Evolutionary conservation across 2,888 invertebrate genomes (phyloP), one percentile per base, ranked within the genome.

Genomic region (Odontothrips loti): DNA sequence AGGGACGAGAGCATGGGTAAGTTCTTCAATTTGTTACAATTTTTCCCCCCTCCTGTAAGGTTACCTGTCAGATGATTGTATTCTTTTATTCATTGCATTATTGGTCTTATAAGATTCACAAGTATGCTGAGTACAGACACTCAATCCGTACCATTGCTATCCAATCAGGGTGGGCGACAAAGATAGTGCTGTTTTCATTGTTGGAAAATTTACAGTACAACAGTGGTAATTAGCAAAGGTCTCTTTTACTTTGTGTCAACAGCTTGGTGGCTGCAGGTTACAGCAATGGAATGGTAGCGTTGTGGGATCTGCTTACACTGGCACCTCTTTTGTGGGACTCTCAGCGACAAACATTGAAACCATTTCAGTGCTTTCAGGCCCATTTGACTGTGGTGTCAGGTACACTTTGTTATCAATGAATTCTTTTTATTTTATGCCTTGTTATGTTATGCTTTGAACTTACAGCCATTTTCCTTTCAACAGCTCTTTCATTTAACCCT

Each of bases 201-300:
- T n/a, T n/a, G n/a, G n/a, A n/a, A n/a, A n/a, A n/a, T n/a, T n/a
- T n/a, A n/a, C n/a, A n/a, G n/a, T n/a, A n/a, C 34, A 43, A 43
- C 6, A 43, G 34, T 43, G 34, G 34, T 4, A 6, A 43, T 43
- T 43, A 43, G 34, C 6, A 43, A 58, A 20, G 17, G 20, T 48
- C 81, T 80, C n/a, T 79, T 20, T 51, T n/a, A 75, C 47, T 83
- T 20, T 58, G 23, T 34, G 78, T 34, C 81, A 82, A 47, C 58
- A 79, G 82, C 29, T 83, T 85, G 83, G 83, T 94, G 79, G 89
- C 90, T n/a, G 93, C 91, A 1, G 93, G 93, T 2, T 93, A 92
- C 85, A 89, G 91, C 0, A 91, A 92, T 85, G 94, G 94, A 0
- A 88, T 91, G 48, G 89, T 91, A 2, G 92, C 91, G 6, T 86